A percentile compares a stretch with the other conserved stretches of the same genome.
Evolutionary conservation across 2,797 vertebrate species (phyloP).

Genomic region (Nannoperca australis): DNA sequence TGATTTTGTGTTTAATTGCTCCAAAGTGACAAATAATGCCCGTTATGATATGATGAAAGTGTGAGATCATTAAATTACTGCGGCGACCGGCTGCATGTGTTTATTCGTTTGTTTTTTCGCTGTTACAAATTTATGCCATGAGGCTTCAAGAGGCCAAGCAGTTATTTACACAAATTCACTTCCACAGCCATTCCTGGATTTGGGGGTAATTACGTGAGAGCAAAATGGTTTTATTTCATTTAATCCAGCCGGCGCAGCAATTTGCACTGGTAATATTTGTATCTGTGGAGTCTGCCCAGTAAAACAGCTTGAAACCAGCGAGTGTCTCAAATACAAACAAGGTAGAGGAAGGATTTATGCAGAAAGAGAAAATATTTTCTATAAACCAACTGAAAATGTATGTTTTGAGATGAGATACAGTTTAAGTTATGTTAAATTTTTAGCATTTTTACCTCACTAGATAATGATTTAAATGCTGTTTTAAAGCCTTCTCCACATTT

Average conservation of each 20-base stretch:
- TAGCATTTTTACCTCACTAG: too few species aligned
- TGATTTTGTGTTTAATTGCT: constrained; percentile 88
- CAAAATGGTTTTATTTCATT: constrained; percentile 86
- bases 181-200: constrained; percentile 80
- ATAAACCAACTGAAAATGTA: constrained; percentile 18
- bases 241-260: constrained; percentile 83
- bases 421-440: neutral
- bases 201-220: constrained; percentile 84
- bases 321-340: constrained; percentile 60
- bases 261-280: constrained; percentile 85
- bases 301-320: constrained; percentile 78
- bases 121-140: constrained; percentile 81
- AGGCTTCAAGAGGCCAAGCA: constrained; percentile 83
- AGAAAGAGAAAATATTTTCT: constrained; percentile 14
- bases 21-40: constrained; percentile 87
- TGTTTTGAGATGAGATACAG: constrained; percentile 19
- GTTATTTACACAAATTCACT: constrained; percentile 87
- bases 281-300: constrained; percentile 64
- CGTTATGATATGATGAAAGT: constrained; percentile 87
- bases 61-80: constrained; percentile 87
- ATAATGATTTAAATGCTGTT: too few species aligned
- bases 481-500: too few species aligned
- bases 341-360: constrained; percentile 39
- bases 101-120: constrained; percentile 77
- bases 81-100: constrained; percentile 73